Percentiles rank a stretch among this genome's conserved stretches.
These are phyloP conservation scores for Brachyopa scutellaris DNA, from an alignment of 2,888 invertebrate genomes.

Conservation along the genomic window DNA sequence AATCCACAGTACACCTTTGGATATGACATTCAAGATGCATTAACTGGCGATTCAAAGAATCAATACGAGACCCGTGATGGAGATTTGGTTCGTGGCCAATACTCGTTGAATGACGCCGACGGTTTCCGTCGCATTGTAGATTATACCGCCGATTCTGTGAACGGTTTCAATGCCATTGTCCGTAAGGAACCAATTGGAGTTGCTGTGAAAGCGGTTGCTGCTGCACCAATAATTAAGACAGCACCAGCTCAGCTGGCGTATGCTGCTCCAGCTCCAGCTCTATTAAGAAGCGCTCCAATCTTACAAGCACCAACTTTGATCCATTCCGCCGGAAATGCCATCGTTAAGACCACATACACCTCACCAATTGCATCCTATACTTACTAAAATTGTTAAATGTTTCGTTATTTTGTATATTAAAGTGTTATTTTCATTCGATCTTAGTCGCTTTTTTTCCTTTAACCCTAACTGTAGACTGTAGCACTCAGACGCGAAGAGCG, in stretches of 20 bases:
- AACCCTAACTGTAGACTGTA: too few species aligned
- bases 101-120: conserved; percentile 81
- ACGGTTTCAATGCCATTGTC: conserved; percentile 82
- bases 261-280: conserved; percentile 65
- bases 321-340: conserved; percentile 6
- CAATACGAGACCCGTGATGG: conserved; percentile 82
- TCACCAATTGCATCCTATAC: conserved; percentile 51
- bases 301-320: conserved; percentile 30
- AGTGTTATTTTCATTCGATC: background rate
- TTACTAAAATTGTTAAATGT: conserved; percentile 28
- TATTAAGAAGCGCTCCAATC: conserved; percentile 20
- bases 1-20: conserved; percentile 81
- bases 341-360: conserved; percentile 53
- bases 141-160: conserved; percentile 81
- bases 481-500: too few species aligned
- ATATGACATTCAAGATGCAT: conserved; percentile 81
- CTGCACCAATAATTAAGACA: conserved; percentile 74
- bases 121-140: conserved; percentile 81
- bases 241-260: conserved; percentile 74
- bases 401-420: conserved; percentile 25
- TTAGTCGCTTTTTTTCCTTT: background rate
- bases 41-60: conserved; percentile 81
- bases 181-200: conserved; percentile 79
- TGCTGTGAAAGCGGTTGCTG: conserved; percentile 76
- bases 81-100: conserved; percentile 81